Conservation (phyloP, 1,140 invertebrate genomes). For the Papilio aristodemus region DNA sequence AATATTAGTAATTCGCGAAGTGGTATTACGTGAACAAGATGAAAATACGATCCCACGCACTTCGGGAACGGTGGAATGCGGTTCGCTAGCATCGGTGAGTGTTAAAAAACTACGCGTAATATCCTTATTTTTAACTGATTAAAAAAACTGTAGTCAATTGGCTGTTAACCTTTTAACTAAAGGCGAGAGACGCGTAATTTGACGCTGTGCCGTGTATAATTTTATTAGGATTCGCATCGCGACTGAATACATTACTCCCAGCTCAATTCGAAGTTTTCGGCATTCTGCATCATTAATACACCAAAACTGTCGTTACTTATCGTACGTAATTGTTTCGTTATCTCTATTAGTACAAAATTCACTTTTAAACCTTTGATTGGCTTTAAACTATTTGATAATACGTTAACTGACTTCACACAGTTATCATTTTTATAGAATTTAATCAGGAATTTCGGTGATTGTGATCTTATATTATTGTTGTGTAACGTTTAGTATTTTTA, state of each 20-base stretch:
- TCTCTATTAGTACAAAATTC: conserved; percentile 71
- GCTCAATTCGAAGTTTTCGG: conserved; percentile 55
- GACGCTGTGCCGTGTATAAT: conserved; percentile 78
- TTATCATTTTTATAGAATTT: conserved; percentile 54
- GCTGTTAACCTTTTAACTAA: conserved; percentile 80
- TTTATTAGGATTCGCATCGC: conserved; percentile 72
- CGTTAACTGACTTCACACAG: conserved; percentile 55
- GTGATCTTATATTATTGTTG: conserved; percentile 41
- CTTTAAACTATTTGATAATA: conserved; percentile 68
- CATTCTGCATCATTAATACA: conserved; percentile 50
- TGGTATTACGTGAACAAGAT: conserved; percentile 79
- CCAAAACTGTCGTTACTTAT: conserved; percentile 62
- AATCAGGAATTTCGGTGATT: conserved; percentile 47
- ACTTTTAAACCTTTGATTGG: conserved; percentile 76
- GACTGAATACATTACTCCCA: conserved; percentile 65
- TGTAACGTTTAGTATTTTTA: conserved; percentile 35
- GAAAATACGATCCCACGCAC: conserved; percentile 78
- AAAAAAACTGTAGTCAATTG: conserved; percentile 80
- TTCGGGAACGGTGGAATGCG: conserved; percentile 75
- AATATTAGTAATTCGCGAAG: conserved; percentile 77
- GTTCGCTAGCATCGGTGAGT: conserved; percentile 75
- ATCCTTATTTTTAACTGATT: conserved; percentile 80
- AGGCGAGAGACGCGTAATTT: conserved; percentile 78
- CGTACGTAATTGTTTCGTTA: conserved; percentile 69
- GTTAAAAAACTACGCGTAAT: conserved; percentile 53